Evolutionary conservation across 2,888 invertebrate species (phyloP), one percentile per base, ranked within the genome.

Genomic region (Drosophila borborema): DNA sequence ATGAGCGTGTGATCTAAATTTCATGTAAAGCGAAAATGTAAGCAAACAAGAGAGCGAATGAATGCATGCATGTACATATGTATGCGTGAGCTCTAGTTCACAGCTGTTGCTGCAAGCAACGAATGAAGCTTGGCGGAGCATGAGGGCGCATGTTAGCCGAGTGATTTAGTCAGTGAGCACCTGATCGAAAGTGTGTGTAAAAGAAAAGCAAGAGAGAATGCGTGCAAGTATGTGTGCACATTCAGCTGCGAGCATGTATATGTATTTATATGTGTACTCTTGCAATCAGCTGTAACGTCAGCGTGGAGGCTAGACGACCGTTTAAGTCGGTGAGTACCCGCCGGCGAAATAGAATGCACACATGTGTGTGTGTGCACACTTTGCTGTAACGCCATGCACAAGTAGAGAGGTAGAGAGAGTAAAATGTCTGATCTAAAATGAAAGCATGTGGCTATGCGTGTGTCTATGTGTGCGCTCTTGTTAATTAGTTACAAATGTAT

Each of bases 1-100:
- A 31, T 31, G 49, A 49, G 49, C 49, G n/a, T n/a, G 31, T 31
- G 49, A 49, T 49, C 51, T 34, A 18, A 51, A 51, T n/a, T 49
- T 49, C n/a, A 34, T 51, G 49, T 12, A 51, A 49, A 31, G 31
- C 31, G 12, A 34, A 34, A 18, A 7, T 34, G 51, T 51, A 14
- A 18, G 18, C 14, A 34, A 34, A 14, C 14, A 51, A 34, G 34
- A 18, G 34, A 7, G 14, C 3, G 14, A 51, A 36, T 36, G 5
- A 2, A 4, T 3, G 2, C 5, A 31, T 31, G 28, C 6, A 18
- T 6, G 23, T 12, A 9, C 20, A 36, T 41, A 41, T 36, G 53
- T 41, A 41, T 41, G 9, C 5, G 18, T 18, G 43, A 10, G 18
- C 18, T 43, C 18, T 3, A 3, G 41, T 6, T 3, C 5, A 20